Percentiles rank a stretch among this genome's conserved stretches.
phyloP scores from a whole-genome alignment of 2,797 vertebrate species.

The Mormyrops boulengeri region DNA sequence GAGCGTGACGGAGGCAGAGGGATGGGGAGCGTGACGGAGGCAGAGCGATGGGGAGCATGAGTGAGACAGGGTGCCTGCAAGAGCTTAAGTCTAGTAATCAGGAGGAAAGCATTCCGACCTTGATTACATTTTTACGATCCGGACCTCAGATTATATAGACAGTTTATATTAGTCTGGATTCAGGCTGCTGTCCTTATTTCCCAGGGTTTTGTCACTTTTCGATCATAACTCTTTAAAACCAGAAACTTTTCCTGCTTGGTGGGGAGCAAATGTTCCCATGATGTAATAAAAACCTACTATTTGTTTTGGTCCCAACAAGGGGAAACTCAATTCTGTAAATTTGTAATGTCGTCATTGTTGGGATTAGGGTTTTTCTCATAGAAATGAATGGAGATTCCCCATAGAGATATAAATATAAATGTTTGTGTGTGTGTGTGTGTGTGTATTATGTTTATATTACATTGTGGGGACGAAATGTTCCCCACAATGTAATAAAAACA shows the following conservation, averaged over 20 bases:
- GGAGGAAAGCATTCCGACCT: background rate
- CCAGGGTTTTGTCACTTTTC: background rate
- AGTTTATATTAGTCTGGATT: no score
- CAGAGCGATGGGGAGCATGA: background rate
- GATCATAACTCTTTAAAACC: background rate
- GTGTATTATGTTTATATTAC: background rate
- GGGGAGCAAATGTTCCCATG: no score
- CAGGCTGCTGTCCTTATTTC: background rate
- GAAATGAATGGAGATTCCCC: background rate
- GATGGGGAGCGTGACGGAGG: background rate
- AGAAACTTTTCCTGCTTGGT: background rate
- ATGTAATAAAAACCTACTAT: no score
- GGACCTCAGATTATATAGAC: no score
- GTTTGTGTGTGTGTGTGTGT: no score
- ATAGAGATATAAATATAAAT: background rate
- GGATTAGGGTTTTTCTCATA: background rate
- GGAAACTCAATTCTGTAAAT: no score
- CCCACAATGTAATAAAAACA: no score
- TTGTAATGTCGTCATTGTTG: no score
- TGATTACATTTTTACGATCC: no score
- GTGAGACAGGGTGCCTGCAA: background rate
- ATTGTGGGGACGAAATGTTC: no score
- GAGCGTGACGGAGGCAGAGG: no score
- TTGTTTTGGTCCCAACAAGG: no score
- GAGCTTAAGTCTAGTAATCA: background rate